Evolutionary conservation across 1,140 invertebrate genomes (phyloP).

Genomic region (Philotrypesis tridentata): DNA sequence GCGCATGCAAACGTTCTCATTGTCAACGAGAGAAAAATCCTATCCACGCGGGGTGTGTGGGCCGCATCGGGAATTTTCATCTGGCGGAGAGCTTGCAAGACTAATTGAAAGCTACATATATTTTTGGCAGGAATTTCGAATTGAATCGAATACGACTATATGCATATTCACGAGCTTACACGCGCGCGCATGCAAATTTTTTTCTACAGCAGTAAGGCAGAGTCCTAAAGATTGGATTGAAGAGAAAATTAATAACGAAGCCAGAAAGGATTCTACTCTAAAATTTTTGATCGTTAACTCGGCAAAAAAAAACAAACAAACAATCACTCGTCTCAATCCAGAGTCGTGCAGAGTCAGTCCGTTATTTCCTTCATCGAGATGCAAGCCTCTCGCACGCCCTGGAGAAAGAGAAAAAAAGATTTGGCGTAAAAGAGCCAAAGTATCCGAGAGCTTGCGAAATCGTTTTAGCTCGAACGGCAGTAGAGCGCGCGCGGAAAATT

Average conservation of each 20-base stretch:
- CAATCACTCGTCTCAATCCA: conserved; percentile 41
- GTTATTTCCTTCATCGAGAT: too few species aligned
- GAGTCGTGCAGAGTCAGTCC: too few species aligned
- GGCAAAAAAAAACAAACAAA: conserved; percentile 3
- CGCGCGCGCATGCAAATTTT: conserved; percentile 35
- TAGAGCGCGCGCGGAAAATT: conserved; percentile 57
- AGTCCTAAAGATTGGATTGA: background rate
- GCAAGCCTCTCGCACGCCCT: too few species aligned
- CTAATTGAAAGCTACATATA: conserved; percentile 40
- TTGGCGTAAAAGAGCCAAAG: too few species aligned
- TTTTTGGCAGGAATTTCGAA: background rate
- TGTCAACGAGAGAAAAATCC: background rate
- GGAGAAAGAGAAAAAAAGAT: background rate
- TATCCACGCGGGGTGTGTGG: background rate
- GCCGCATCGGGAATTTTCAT: background rate
- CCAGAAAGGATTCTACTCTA: background rate
- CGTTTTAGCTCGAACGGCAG: background rate
- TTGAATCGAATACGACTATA: conserved; percentile 19
- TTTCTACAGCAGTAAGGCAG: too few species aligned
- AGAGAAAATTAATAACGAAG: conserved; percentile 30
- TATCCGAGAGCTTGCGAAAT: conserved; percentile 20
- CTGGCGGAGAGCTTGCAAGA: background rate
- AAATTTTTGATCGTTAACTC: conserved; percentile 2
- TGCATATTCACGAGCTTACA: conserved; percentile 29
- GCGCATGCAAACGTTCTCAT: conserved; percentile 26